Conservation (phyloP, 2,797 vertebrate genomes). For the Iguana delicatissima region DNA sequence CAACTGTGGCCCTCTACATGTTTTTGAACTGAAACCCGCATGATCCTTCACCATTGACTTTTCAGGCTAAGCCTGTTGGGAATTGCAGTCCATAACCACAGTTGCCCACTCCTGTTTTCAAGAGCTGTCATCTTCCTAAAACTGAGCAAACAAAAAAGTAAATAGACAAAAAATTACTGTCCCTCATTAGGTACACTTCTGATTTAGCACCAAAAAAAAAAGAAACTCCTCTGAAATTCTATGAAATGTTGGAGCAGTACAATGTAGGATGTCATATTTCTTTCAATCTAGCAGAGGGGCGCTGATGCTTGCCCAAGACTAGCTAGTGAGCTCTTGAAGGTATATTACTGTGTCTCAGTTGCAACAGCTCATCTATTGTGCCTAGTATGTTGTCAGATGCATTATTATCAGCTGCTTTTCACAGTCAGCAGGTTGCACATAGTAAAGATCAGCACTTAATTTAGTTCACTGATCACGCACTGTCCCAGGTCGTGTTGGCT, state of each 20-base stretch:
- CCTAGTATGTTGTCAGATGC: neutral
- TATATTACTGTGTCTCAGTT: neutral
- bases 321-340: neutral
- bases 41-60: neutral
- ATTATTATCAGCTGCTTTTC: conserved; percentile 33
- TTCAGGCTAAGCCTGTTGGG: neutral
- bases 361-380: neutral
- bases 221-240: neutral
- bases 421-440: neutral
- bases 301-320: neutral
- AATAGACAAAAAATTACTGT: neutral
- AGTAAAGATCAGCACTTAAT: conserved; percentile 15
- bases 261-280: neutral
- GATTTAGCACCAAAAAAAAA: neutral
- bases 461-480: neutral
- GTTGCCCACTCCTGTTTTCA: neutral
- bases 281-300: neutral
- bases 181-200: neutral
- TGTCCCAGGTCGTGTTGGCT: conserved; percentile 1
- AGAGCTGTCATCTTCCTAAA: neutral
- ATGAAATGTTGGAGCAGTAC: neutral
- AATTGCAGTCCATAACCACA: neutral
- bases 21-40: neutral
- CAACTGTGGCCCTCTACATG: neutral
- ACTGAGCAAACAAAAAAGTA: neutral